These are phyloP conservation scores for Prenolepis imparis DNA, from an alignment of 2,888 invertebrate species.

Conservation along the genomic window DNA sequence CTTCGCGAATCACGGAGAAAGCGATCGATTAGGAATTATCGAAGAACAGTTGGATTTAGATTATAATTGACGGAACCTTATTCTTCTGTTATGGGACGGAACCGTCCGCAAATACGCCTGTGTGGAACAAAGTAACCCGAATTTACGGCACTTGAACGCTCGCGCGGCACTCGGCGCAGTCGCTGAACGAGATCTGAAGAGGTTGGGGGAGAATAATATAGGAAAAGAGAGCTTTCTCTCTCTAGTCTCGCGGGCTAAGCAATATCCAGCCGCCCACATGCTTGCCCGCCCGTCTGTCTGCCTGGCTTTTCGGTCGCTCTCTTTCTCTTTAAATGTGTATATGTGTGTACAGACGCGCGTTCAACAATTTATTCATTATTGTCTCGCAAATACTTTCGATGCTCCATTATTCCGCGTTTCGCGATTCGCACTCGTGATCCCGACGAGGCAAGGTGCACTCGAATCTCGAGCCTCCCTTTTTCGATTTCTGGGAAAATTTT, in stretches of 20 bases:
- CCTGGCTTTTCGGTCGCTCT: conserved; percentile 83
- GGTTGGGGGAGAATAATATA: conserved; percentile 84
- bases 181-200: conserved; percentile 75
- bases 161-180: conserved; percentile 75
- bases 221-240: conserved; percentile 83
- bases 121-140: conserved; percentile 4
- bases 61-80: background rate
- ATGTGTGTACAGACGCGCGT: conserved; percentile 80
- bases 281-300: conserved; percentile 80
- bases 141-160: conserved; percentile 67
- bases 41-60: background rate
- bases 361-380: conserved; percentile 86
- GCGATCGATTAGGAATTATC: conserved; percentile 26
- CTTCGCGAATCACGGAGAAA: background rate
- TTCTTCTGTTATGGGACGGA: background rate
- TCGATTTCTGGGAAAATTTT: background rate
- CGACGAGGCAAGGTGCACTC: background rate
- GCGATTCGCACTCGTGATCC: conserved; percentile 78
- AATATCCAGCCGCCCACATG: conserved; percentile 85
- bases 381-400: conserved; percentile 73
- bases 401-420: conserved; percentile 85
- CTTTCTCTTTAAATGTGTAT: too few species aligned
- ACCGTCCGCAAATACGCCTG: background rate
- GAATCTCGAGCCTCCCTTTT: conserved; percentile 28
- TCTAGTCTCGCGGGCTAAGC: conserved; percentile 82